Base-by-base conservation (phyloP, 2,888 invertebrate genomes). In the Gasteruption jaculator region DNA sequence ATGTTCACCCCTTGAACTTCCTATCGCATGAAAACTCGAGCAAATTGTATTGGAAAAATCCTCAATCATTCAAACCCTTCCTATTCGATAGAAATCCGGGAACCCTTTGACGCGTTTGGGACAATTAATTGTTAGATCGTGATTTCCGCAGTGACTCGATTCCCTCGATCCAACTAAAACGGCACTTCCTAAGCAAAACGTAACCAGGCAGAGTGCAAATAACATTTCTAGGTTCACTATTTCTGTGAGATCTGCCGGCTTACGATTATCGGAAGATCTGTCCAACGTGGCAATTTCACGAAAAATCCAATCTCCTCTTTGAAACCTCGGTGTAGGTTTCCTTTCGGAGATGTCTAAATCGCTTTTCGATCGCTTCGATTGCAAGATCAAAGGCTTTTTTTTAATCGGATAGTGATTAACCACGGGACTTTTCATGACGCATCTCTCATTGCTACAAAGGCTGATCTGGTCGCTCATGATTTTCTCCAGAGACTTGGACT, bases 161-260 rank as follows among this genome's bases (percentile, higher is more conserved):
- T n/a, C n/a, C n/a, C n/a, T n/a, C n/a, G n/a, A n/a, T n/a, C n/a
- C n/a, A n/a, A n/a, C n/a, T n/a, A n/a, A n/a, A n/a, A n/a, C n/a
- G n/a, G n/a, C n/a, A n/a, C n/a, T 11, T 12, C 15, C 38, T n/a
- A n/a, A n/a, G n/a, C n/a, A 48, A 43, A 60, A 63, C 58, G 56
- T 53, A 65, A 63, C 58, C 60, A 63, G 63, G 61, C 63, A 53
- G 49, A 46, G 51, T 53, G 52, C 49, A 48, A 48, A 48, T 46
- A 48, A 43, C 19, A 32, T 32, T n/a, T 32, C 7, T 12, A 14
- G 16, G 30, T 21, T 21, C 29, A 36, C 8, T 29, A 35, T 43
- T 34, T 33, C 21, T 22, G 22, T 29, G 26, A 22, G 30, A 48
- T 48, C 44, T 54, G 49, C 48, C 54, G 52, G 60, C 64, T 65